Conservation (phyloP, 2,113 vertebrate genomes). For the Willisornis vidua region DNA sequence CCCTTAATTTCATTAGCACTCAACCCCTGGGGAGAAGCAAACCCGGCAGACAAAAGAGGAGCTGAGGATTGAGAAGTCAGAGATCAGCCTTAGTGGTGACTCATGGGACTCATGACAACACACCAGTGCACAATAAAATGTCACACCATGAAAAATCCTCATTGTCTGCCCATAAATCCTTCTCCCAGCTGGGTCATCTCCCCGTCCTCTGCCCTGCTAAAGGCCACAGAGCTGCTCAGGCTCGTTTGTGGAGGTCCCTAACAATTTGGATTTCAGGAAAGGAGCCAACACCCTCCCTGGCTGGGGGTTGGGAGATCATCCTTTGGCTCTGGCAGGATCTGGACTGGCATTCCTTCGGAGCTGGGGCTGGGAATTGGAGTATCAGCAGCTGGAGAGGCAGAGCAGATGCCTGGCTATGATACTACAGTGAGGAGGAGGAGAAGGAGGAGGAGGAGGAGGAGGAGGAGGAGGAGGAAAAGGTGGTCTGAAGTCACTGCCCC, state of each 20-base stretch:
- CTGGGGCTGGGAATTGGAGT: background rate
- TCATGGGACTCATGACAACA: slow-evolving; percentile 13
- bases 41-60: background rate
- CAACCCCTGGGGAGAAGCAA: background rate
- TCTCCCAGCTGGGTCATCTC: background rate
- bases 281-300: background rate
- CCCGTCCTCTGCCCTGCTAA: background rate
- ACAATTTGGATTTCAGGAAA: background rate
- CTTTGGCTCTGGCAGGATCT: background rate
- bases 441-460: too few species aligned
- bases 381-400: background rate
- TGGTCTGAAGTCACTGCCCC: background rate
- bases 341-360: background rate
- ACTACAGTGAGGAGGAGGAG: too few species aligned
- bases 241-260: background rate
- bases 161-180: slow-evolving; percentile 27
- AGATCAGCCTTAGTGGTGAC: background rate
- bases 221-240: background rate
- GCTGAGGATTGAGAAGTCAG: background rate
- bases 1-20: slow-evolving; percentile 5
- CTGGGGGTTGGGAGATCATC: background rate
- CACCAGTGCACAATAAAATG: slow-evolving; percentile 9
- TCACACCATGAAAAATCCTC: slow-evolving; percentile 44
- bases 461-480: background rate
- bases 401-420: background rate